Evolutionary conservation across 2,888 invertebrate genomes (phyloP).

Genomic region (Pristionchus maxplancki): DNA sequence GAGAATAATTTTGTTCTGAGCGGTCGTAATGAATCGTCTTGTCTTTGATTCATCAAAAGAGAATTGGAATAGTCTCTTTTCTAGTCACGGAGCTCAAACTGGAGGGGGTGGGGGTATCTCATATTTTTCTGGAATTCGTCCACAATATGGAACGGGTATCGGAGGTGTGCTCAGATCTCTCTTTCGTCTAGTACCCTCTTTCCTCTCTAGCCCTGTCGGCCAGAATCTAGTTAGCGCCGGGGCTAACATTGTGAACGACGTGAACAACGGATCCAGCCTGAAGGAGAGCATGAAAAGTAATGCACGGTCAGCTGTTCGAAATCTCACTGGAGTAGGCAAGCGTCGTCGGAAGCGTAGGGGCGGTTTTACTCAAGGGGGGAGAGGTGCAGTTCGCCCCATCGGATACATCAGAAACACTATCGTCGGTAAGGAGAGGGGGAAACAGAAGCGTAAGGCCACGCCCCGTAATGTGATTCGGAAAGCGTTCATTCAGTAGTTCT

Average conservation of each 20-base stretch:
- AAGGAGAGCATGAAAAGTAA: background rate
- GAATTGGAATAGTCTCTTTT: background rate
- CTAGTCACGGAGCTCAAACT: no score
- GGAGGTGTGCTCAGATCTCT: background rate
- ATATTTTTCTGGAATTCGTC: background rate
- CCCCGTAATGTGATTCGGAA: background rate
- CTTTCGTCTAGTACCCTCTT: background rate
- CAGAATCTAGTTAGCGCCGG: background rate
- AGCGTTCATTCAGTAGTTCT: conserved; percentile 13
- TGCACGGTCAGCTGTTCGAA: background rate
- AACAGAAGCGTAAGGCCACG: background rate
- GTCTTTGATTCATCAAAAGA: background rate
- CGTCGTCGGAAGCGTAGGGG: background rate
- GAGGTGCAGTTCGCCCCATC: background rate
- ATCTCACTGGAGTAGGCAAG: background rate
- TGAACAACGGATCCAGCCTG: background rate
- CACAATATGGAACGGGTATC: background rate
- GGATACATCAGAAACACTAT: background rate
- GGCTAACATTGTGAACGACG: background rate
- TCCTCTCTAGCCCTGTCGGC: background rate
- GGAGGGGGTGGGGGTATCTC: background rate
- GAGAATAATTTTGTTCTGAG: background rate
- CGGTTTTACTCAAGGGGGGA: background rate
- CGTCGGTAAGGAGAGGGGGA: background rate
- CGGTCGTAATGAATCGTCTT: background rate